Percentiles rank a stretch among this genome's conserved stretches.
Conservation (phyloP, 2,113 vertebrate genomes). For the Percopsis transmontana region DNA sequence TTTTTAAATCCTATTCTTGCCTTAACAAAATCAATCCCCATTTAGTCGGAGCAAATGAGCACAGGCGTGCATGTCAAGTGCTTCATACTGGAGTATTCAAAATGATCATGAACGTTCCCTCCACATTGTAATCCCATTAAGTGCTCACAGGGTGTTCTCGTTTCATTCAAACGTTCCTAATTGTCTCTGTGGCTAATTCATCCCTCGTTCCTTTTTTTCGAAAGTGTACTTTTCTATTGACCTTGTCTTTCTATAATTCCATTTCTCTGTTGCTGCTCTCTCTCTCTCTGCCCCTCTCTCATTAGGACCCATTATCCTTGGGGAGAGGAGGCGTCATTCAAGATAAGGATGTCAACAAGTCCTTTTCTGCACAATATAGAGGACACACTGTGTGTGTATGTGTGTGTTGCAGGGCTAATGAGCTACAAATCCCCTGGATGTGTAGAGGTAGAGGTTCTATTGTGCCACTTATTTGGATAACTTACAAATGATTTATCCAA, state of each 20-base stretch:
- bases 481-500: not conserved
- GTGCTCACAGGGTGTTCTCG: slow-evolving; percentile 64
- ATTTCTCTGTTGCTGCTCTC: slow-evolving; percentile 13
- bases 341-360: slow-evolving; percentile 65
- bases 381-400: slow-evolving; percentile 7
- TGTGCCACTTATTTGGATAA: slow-evolving; percentile 50
- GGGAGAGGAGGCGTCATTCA: slow-evolving; percentile 52
- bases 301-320: slow-evolving; percentile 54
- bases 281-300: not conserved
- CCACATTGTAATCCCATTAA: slow-evolving; percentile 72
- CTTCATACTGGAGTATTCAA: slow-evolving; percentile 63
- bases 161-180: slow-evolving; percentile 59
- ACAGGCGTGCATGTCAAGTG: slow-evolving; percentile 43
- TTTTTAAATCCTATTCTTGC: slow-evolving; percentile 7
- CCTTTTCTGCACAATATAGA: slow-evolving; percentile 57
- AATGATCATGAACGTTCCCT: slow-evolving; percentile 68
- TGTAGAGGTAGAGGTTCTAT: slow-evolving; percentile 39
- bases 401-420: slow-evolving; percentile 45
- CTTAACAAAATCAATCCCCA: slow-evolving; percentile 14
- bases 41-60: slow-evolving; percentile 23
- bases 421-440: slow-evolving; percentile 62
- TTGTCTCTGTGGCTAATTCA: slow-evolving; percentile 58
- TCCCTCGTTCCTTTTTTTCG: slow-evolving; percentile 23
- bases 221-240: not conserved
- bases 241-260: slow-evolving; percentile 18